Evolutionary conservation across 2,888 invertebrate genomes (phyloP), one percentile per base, ranked within the genome.

Genomic region (Patella depressa): DNA sequence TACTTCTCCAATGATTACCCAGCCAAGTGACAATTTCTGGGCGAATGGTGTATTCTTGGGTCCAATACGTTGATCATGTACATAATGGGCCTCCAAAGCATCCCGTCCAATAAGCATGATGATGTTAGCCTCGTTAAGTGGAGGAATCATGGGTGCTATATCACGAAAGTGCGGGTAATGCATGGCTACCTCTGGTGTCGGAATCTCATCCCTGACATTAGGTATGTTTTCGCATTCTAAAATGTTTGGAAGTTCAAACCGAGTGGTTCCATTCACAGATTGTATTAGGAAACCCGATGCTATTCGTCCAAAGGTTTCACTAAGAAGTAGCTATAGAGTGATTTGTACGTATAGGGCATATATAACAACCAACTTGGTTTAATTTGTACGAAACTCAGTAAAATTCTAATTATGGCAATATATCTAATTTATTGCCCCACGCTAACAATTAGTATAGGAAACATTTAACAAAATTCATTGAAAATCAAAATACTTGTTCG

Each of bases 181-280:
- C 55, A 15, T 24, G 14, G 76, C 79, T 65, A 83, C 72, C 45
- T 75, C 76, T 55, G 78, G 81, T 14, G 79, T 78, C 15, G 81
- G 82, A 57, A 82, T 81, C 59, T 82, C 82, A 5, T 75, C 59
- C 17, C 79, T 57, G 24, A 72, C 78, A 53, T 77, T 72, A 2
- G 80, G 82, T 19, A 81, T 82, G 24, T 82, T 19, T n/a, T 74
- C 53, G 53, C 82, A 82, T 70, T 82, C 81, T 19, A 77, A 76
- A 4, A 81, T 34, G n/a, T 72, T 71, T 15, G 80, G 79, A 15
- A 82, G 53, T 7, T 76, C 59, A 17, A 80, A 19, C 9, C 24
- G 29, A 5, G 34, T 69, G 12, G 24, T n/a, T 17, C 76, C 76
- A 53, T 76, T 71, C 14, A 79, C 9, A 17, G 82, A 78, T 57